Base-by-base conservation (phyloP, 2,797 vertebrate genomes). In the Tragelaphus eurycerus region DNA sequence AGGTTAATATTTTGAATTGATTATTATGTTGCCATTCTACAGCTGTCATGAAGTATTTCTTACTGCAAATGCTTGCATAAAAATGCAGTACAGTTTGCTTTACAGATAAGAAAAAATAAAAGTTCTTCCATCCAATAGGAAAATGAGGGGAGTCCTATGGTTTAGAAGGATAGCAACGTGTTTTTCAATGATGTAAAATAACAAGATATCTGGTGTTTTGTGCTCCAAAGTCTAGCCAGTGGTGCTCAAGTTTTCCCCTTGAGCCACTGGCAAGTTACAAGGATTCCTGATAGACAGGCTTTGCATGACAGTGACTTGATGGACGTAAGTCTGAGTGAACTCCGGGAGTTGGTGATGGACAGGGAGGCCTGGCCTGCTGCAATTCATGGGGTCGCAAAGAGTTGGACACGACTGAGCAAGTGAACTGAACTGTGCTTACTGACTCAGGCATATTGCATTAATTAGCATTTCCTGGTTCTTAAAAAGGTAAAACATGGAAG, bases 1-100 rank as follows among this genome's bases (percentile, higher is more conserved):
- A 81, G 89, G 55, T 83, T 95, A 90, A 94, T 82, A 59, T 88
- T 90, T 64, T 82, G 59, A 93, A 84, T 27, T 94, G 55, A 43
- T 86, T 55, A 71, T 79, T 46, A n/a, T 27, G 43, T 78, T 86
- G 50, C 2, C n/a, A 60, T 88, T 76, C 55, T 88, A 9, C 43
- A 64, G 16, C 27, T 50, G 14, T 88, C 31, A 74, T 59, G 59
- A 17, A 57, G 62, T 62, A 59, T 67, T 84, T 92, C 76, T 94
- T 34, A n/a, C n/a, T 43, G 15, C 4, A 25, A 60, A 91, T 14
- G 8, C 81, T 79, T 55, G 29, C 86, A 64, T 67, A 82, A 90
- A 95, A 92, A 71, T 38, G 21, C 2, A 90, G 15, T 57, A 78
- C 57, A 25, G 23, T 76, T 90, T 85, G 52, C 15, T 46, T 87